Conservation (phyloP, 2,113 vertebrate genomes). For the Passer montanus region DNA sequence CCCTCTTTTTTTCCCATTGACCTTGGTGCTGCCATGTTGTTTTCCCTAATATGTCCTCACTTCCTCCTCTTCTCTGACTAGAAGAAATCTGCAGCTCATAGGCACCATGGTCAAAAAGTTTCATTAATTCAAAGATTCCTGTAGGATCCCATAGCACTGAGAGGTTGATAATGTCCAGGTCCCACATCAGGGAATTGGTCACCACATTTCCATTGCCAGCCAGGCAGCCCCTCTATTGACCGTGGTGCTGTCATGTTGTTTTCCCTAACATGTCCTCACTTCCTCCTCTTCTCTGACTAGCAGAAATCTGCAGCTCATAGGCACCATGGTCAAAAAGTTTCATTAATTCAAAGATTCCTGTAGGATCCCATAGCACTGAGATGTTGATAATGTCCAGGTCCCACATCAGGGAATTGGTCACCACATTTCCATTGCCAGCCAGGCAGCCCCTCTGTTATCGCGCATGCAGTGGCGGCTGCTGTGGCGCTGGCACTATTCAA, state of each 20-base stretch:
- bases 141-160: not conserved
- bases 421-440: not conserved
- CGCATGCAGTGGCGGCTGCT: accelerated
- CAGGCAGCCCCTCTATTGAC: accelerated
- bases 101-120: not conserved
- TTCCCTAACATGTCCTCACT: not conserved
- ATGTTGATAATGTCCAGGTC: accelerated
- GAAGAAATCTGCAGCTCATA: not conserved
- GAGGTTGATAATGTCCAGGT: accelerated
- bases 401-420: accelerated
- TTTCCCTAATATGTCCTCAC: not conserved
- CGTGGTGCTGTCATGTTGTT: not conserved
- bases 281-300: not conserved
- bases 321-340: not conserved
- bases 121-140: not conserved
- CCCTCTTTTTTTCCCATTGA: not conserved
- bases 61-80: not conserved
- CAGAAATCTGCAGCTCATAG: not conserved
- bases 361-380: not conserved
- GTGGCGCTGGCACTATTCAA: accelerated
- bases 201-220: accelerated
- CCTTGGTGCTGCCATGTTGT: too few relatives aligned
- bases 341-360: not conserved
- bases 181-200: accelerated
- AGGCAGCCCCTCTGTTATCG: accelerated